Base-by-base conservation (phyloP, 1,140 invertebrate species). In the Cydia pomonella region DNA sequence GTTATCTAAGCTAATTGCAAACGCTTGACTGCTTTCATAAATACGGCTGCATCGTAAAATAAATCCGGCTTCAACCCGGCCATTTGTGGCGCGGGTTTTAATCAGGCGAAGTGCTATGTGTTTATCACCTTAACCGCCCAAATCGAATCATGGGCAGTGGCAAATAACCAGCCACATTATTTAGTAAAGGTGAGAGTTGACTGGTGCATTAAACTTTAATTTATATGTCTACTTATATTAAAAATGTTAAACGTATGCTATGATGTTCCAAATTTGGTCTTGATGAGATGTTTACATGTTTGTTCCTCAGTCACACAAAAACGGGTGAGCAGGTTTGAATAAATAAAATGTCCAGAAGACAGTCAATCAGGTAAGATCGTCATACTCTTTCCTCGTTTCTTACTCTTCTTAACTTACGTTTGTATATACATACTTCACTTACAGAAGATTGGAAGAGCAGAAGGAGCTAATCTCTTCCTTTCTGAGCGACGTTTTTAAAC, bases 21-120 rank as follows among this genome's bases (percentile, higher is more conserved):
- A 16, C 13, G 16, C 27, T 59, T 59, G 18, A 59, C 53, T 59
- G 10, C 5, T 33, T 33, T 69, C 64, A 69, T 69, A 69, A 69
- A 69, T 38, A 66, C 63, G 29, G 27, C n/a, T 18, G 29, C n/a
- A 33, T 69, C 64, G 64, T 84, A 77, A 83, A 84, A 83, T 82
- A 84, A 81, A 80, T 80, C 77, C 66, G 74, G 73, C 38, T 75
- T 38, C 72, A 72, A 73, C 59, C 59, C 66, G 27, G 69, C 38
- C 76, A 63, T 76, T 74, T 79, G 72, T 71, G 72, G 79, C 81
- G 84, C 77, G 79, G 79, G 82, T 87, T 89, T 89, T 89, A 89
- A 89, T 89, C 86, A 83, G 76, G 80, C 84, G 86, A 86, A 89
- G 86, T 89, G 86, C 84, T 84, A 80, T 80, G 82, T 85, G 82